phyloP scores from a whole-genome alignment of 2,113 vertebrate species.

The Cavia porcellus region DNA sequence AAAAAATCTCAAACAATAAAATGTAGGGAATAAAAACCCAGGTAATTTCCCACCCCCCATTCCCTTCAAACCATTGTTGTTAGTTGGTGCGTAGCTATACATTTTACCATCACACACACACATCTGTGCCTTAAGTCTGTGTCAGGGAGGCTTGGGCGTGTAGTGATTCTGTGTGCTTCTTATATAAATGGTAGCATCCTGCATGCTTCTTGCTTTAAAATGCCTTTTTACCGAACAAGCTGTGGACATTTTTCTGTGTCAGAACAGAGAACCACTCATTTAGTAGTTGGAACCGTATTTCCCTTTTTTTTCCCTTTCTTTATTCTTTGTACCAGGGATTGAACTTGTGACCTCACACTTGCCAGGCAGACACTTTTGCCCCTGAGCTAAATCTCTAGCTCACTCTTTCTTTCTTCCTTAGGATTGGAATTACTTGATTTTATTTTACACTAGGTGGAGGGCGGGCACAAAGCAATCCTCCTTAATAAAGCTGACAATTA shows the following conservation, averaged over 20 bases:
- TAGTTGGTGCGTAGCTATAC: accelerated
- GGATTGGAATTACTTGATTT: conserved; percentile 83
- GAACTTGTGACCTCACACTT: too few relatives aligned
- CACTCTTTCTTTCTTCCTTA: neutral
- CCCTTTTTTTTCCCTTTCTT: too few relatives aligned
- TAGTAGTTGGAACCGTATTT: neutral
- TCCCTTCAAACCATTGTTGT: neutral
- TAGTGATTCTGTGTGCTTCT: neutral
- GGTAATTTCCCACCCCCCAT: neutral
- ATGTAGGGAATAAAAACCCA: neutral
- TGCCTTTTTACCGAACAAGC: neutral
- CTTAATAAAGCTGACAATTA: conserved; percentile 89
- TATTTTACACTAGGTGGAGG: conserved; percentile 86
- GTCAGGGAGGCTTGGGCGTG: too few relatives aligned
- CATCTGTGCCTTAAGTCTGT: too few relatives aligned
- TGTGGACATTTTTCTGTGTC: neutral
- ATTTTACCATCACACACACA: neutral
- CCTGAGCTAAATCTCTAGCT: too few relatives aligned
- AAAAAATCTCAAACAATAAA: conserved; percentile 11
- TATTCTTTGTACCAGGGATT: too few relatives aligned
- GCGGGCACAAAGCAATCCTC: conserved; percentile 84
- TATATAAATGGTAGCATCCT: neutral
- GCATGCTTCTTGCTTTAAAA: neutral
- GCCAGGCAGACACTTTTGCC: too few relatives aligned
- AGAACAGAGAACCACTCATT: neutral